Evolutionary conservation across 2,113 vertebrate species (phyloP).

Genomic region (Halcyon malimbica): DNA sequence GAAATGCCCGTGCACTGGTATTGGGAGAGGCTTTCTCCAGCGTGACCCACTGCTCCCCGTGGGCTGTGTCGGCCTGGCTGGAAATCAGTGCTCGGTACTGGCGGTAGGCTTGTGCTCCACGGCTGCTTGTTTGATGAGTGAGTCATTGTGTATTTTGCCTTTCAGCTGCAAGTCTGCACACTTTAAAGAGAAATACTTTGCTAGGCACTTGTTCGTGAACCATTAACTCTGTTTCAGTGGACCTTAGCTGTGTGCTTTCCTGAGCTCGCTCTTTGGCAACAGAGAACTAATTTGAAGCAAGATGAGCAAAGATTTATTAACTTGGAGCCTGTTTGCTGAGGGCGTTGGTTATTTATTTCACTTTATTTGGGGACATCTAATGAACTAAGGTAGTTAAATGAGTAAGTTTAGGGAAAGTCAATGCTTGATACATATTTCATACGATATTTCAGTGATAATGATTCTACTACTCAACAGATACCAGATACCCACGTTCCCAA

Average conservation of each 20-base stretch:
- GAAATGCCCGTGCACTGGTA: rapidly evolving
- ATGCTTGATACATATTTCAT: background rate
- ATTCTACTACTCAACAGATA: background rate
- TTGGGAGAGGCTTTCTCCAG: background rate
- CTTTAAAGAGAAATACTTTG: background rate
- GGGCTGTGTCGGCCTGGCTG: background rate
- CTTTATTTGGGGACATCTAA: background rate
- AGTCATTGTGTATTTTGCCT: slow-evolving; percentile 71
- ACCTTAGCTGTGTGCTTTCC: background rate
- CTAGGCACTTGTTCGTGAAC: background rate
- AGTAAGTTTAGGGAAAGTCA: background rate
- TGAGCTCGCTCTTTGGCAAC: background rate
- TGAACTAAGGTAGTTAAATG: background rate
- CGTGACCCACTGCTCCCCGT: background rate
- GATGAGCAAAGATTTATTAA: background rate
- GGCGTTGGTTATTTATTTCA: background rate
- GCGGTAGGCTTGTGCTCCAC: background rate
- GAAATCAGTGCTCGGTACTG: slow-evolving; percentile 18
- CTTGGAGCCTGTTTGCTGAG: background rate
- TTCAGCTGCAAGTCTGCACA: slow-evolving; percentile 6
- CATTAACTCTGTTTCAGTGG: background rate
- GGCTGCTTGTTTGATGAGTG: slow-evolving; percentile 57
- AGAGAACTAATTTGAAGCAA: background rate
- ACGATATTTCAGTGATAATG: too few species aligned
- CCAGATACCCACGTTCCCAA: background rate